phyloP scores from a whole-genome alignment of 2,797 vertebrate species.

The Muscicapa comitata region DNA sequence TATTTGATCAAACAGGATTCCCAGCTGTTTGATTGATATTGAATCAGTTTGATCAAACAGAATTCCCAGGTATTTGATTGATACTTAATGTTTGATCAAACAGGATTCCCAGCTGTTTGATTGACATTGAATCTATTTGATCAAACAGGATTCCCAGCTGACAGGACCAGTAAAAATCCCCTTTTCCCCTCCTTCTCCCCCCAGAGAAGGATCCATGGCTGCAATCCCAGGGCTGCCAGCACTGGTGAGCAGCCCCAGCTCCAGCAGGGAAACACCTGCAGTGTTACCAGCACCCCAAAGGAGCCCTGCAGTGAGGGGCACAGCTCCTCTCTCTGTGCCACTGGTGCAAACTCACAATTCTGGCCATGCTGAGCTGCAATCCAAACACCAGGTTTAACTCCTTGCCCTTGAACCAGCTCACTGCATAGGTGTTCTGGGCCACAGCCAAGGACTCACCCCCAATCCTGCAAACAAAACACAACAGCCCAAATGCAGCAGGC shows the following conservation, averaged over 20 bases:
- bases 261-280: not conserved
- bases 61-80: too few relatives aligned
- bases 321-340: accelerated
- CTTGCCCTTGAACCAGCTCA: slow-evolving; percentile 98
- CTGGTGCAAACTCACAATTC: slow-evolving; percentile 80
- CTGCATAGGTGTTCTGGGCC: slow-evolving; percentile 96
- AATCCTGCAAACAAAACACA: slow-evolving; percentile 73
- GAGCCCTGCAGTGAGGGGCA: not conserved
- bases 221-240: not conserved
- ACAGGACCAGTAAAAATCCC: not conserved
- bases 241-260: not conserved
- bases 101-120: too few relatives aligned
- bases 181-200: accelerated
- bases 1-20: too few relatives aligned
- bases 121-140: too few relatives aligned
- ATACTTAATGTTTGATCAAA: too few relatives aligned
- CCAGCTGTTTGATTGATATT: too few relatives aligned
- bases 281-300: accelerated
- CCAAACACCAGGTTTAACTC: slow-evolving; percentile 97
- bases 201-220: not conserved
- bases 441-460: slow-evolving; percentile 96
- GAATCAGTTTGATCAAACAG: too few relatives aligned
- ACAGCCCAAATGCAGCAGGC: accelerated
- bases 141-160: too few relatives aligned
- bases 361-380: slow-evolving; percentile 96